A percentile compares a stretch with the other conserved stretches of the same genome.
These are phyloP conservation scores for Fregetta grallaria DNA, from an alignment of 2,113 vertebrate genomes.

Conservation along the genomic window DNA sequence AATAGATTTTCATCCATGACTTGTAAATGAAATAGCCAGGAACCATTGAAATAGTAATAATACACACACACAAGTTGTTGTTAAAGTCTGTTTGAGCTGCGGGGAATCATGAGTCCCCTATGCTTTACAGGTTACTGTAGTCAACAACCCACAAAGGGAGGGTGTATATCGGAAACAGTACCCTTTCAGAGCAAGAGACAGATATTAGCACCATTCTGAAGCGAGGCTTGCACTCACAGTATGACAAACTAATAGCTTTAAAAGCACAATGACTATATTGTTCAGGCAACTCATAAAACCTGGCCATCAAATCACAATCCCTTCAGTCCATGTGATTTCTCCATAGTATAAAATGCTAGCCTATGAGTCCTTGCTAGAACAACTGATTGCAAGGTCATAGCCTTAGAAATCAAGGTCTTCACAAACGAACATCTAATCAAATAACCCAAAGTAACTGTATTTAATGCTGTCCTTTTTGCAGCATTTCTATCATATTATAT, in stretches of 20 bases:
- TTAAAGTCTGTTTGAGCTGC: neutral
- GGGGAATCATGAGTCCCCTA: neutral
- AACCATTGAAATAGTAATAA: neutral
- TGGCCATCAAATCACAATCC: neutral
- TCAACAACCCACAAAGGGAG: neutral
- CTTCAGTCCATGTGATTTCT: neutral
- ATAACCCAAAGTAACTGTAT: neutral
- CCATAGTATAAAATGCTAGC: neutral
- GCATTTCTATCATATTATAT: neutral
- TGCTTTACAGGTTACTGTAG: neutral
- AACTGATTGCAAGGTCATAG: slow-evolving; percentile 18
- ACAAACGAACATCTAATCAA: neutral
- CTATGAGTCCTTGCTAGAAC: neutral
- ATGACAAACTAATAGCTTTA: neutral
- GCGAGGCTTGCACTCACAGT: neutral
- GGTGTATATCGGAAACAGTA: neutral
- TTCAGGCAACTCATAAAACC: neutral
- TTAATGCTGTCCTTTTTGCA: neutral
- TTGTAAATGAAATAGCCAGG: neutral
- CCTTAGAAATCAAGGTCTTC: slow-evolving; percentile 37
- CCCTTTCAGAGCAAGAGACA: neutral
- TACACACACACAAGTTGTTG: neutral
- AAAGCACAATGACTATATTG: neutral
- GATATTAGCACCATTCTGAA: neutral
- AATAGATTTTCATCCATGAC: neutral